These are phyloP conservation scores for Orchestes rusci DNA, from an alignment of 2,888 invertebrate genomes.

Conservation along the genomic window DNA sequence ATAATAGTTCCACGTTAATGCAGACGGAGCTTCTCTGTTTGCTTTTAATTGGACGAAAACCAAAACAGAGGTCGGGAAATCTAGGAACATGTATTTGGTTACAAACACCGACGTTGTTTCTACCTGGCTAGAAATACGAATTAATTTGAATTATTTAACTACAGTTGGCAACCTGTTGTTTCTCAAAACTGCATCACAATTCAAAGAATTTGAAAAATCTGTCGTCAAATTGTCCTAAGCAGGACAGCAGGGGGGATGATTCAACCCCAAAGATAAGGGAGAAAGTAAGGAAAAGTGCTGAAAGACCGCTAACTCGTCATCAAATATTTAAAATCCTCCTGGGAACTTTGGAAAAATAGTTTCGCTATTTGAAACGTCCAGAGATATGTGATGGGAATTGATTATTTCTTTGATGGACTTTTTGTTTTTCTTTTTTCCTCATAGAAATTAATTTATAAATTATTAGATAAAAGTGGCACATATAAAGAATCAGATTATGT, in stretches of 20 bases:
- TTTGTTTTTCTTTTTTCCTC: too few species aligned
- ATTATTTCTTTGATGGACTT: too few species aligned
- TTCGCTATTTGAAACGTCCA: slow-evolving; percentile 20
- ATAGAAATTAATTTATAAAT: too few species aligned
- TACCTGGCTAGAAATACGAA: too few species aligned
- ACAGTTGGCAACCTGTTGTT: too few species aligned
- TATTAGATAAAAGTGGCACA: too few species aligned
- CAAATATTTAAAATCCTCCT: slow-evolving; percentile 44
- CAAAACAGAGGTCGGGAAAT: slow-evolving; percentile 46
- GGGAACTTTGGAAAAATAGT: slow-evolving; percentile 39
- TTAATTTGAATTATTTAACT: too few species aligned
- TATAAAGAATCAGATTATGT: too few species aligned
- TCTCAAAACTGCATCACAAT: too few species aligned
- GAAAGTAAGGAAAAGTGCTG: slow-evolving; percentile 34
- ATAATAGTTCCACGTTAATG: slow-evolving; percentile 44
- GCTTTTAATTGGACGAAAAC: slow-evolving; percentile 46
- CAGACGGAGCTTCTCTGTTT: slow-evolving; percentile 44
- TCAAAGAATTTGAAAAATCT: slow-evolving; percentile 42
- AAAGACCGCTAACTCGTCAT: slow-evolving; percentile 43
- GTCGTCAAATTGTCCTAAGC: slow-evolving; percentile 33
- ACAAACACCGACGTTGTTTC: slow-evolving; percentile 35
- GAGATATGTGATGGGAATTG: too few species aligned
- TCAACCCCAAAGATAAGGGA: slow-evolving; percentile 22
- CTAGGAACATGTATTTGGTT: slow-evolving; percentile 41
- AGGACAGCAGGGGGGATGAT: slow-evolving; percentile 25